phyloP scores from a whole-genome alignment of 2,797 vertebrate species.

The Champsocephalus esox region DNA sequence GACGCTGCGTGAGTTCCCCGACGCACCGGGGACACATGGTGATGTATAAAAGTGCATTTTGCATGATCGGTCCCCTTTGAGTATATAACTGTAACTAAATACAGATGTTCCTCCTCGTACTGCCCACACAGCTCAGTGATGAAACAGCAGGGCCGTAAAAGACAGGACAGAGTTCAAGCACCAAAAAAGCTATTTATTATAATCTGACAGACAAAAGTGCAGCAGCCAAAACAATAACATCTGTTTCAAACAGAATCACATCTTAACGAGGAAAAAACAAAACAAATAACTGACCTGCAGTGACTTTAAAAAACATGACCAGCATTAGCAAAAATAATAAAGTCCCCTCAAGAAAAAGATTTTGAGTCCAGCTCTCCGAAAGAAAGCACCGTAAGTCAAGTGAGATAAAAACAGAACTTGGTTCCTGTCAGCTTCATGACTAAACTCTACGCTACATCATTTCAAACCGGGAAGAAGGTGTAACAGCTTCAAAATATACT shows the following conservation, averaged over 20 bases:
- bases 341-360: slow-evolving; percentile 43
- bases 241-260: slow-evolving; percentile 78
- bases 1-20: no score
- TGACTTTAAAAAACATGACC: slow-evolving; percentile 86
- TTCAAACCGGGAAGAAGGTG: slow-evolving; percentile 10
- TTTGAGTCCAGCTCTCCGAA: slow-evolving; percentile 84
- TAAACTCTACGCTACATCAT: slow-evolving; percentile 59
- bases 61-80: no score
- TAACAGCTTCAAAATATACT: slow-evolving; percentile 7
- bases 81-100: no score
- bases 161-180: slow-evolving; percentile 51
- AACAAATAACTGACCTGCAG: slow-evolving; percentile 88
- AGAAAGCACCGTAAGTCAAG: slow-evolving; percentile 58
- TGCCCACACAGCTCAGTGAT: not conserved
- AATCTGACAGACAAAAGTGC: slow-evolving; percentile 75
- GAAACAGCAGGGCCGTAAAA: slow-evolving; percentile 8
- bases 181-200: slow-evolving; percentile 81
- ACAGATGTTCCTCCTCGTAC: not conserved
- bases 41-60: no score
- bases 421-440: slow-evolving; percentile 72
- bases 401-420: slow-evolving; percentile 63
- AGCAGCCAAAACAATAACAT: slow-evolving; percentile 70
- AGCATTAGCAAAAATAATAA: slow-evolving; percentile 80
- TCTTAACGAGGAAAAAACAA: slow-evolving; percentile 62
- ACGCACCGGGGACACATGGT: no score